Evolutionary conservation across 2,888 invertebrate species (phyloP).

Genomic region (Phalera bucephala): DNA sequence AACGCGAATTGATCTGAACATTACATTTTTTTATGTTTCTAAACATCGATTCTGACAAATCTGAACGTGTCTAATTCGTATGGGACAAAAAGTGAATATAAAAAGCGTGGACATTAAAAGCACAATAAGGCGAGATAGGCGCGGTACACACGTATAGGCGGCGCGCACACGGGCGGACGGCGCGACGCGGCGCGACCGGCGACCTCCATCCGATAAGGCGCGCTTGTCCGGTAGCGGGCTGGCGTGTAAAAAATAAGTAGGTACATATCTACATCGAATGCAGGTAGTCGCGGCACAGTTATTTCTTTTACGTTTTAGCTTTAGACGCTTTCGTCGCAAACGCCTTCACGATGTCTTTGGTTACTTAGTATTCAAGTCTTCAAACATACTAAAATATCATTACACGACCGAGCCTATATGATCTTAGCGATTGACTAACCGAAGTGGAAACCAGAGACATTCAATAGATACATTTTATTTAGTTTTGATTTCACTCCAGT

Average conservation of each 20-base stretch:
- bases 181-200: constrained; percentile 31
- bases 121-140: constrained; percentile 31
- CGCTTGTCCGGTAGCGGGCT: constrained; percentile 60
- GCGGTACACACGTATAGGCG: constrained; percentile 41
- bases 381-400: too few relatives aligned
- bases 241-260: constrained; percentile 51
- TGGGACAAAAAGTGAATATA: constrained; percentile 29
- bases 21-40: neutral
- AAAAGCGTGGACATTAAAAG: constrained; percentile 30
- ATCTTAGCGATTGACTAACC: too few relatives aligned
- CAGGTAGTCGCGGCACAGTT: constrained; percentile 36
- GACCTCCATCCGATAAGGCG: constrained; percentile 65
- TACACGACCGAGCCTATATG: too few relatives aligned
- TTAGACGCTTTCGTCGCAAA: neutral
- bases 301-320: constrained; percentile 33
- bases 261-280: constrained; percentile 16
- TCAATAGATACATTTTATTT: too few relatives aligned
- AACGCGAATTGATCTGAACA: neutral
- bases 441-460: too few relatives aligned
- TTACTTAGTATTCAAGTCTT: too few relatives aligned
- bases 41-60: constrained; percentile 19
- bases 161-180: constrained; percentile 21
- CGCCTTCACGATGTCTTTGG: too few relatives aligned
- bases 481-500: too few relatives aligned
- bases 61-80: constrained; percentile 26